phyloP scores from a whole-genome alignment of 2,113 vertebrate species.

The Toxotes jaculatrix region DNA sequence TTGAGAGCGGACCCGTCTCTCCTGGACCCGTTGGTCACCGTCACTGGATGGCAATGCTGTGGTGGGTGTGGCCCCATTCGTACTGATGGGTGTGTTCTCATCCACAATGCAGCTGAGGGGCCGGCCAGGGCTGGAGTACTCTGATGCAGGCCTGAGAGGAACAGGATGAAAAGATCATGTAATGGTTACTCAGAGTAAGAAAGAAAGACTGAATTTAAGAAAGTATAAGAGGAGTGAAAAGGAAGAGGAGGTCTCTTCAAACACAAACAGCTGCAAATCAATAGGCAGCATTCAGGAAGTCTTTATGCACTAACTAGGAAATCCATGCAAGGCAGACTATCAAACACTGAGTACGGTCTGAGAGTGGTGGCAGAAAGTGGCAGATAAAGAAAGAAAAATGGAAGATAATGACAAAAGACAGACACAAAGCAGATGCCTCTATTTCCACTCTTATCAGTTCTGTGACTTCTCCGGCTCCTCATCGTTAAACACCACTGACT shows the following conservation, averaged over 20 bases:
- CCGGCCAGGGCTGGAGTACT: constrained; percentile 96
- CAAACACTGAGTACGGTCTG: not conserved
- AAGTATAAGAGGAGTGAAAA: not conserved
- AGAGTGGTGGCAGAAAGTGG: not conserved
- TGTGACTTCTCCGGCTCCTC: constrained; percentile 26
- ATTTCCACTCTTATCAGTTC: constrained; percentile 23
- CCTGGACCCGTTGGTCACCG: constrained; percentile 90
- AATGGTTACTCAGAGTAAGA: not conserved
- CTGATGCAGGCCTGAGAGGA: constrained; percentile 90
- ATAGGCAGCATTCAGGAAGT: constrained; percentile 8
- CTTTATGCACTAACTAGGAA: not conserved
- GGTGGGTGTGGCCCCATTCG: constrained; percentile 89
- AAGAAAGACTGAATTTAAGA: not conserved
- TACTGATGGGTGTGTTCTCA: constrained; percentile 94
- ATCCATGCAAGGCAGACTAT: not conserved
- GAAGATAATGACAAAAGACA: not conserved
- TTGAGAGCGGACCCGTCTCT: constrained; percentile 95
- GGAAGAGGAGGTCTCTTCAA: not conserved
- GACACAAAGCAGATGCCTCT: not conserved
- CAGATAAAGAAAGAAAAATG: constrained; percentile 9
- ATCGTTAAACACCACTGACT: constrained; percentile 46
- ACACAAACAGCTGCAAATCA: constrained; percentile 25
- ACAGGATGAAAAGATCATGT: not conserved
- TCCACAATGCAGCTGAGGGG: constrained; percentile 98
- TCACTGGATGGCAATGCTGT: constrained; percentile 85